Base-by-base conservation (phyloP, 2,113 vertebrate genomes). In the Pyrgilauda ruficollis region DNA sequence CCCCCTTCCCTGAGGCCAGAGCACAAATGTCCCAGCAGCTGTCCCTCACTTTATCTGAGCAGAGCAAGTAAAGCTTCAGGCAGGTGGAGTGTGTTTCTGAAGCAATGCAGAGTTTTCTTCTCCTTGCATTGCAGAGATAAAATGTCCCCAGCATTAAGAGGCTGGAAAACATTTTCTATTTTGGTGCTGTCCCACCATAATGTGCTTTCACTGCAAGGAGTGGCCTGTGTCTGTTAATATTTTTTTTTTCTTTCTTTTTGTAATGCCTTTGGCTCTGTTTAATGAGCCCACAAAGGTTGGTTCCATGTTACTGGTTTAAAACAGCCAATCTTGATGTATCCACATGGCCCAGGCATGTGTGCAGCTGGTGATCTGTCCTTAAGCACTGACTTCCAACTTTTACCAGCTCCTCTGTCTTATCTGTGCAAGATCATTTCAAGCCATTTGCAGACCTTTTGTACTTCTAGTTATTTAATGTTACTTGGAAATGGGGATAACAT, bases 201-300 rank as follows among this genome's bases (percentile, higher is more conserved):
- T 10, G n/a, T 68, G 20, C 64, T 66, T 81, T 61, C 46, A 47
- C 37, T 70, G 37, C 62, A 58, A 61, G 12, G 19, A 62, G n/a
- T 53, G 21, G 8, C 24, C 62, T 10, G 0, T 30, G 28, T 22
- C 27, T 8, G 4, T 9, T 27, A 10, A 18, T 24, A 0, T 24
- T 13, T 26, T 26, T 28, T 28, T 41, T 24, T 1, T 2, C 2
- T 9, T 28, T 35, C 26, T 31, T 19, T 50, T 72, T 27, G 10
- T 4, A 12, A 15, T 77, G 50, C 28, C 28, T 63, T 28, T 84
- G 46, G 3, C 30, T 47, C 5, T 78, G 41, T 64, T 10, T 41
- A 37, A 37, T 81, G 46, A 67, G 12, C n/a, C 26, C 21, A 7
- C 18, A 41, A 41, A 28, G 20, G 17, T 31, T 15, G 43, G 15